Evolutionary conservation across 2,888 invertebrate genomes (phyloP).

Genomic region (Eilema depressum): DNA sequence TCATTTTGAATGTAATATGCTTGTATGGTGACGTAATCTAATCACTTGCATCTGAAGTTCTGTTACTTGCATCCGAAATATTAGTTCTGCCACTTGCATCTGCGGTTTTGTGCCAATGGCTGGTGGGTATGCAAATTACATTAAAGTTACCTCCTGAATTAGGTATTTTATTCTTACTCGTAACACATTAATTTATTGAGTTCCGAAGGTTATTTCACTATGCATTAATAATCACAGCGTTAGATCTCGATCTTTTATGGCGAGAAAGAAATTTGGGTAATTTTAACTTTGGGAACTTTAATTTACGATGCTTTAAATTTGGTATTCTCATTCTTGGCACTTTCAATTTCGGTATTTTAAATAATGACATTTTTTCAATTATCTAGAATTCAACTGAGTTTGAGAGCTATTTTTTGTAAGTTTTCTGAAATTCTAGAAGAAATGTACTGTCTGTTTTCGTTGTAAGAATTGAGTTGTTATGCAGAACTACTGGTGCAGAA

Average conservation of each 20-base stretch:
- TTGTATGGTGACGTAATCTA: neutral
- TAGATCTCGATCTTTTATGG: neutral
- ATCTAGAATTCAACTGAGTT: neutral
- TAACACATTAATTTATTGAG: neutral
- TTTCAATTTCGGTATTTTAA: conserved; percentile 8
- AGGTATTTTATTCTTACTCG: conserved; percentile 1
- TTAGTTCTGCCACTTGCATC: conserved; percentile 3
- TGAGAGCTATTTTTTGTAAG: neutral
- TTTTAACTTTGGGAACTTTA: conserved; percentile 6
- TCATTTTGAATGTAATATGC: neutral
- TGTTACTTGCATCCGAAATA: neutral
- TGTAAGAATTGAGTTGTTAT: neutral
- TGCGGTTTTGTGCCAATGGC: neutral
- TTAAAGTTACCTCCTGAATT: neutral
- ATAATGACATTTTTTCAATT: neutral
- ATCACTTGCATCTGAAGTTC: neutral
- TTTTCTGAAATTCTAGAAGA: neutral
- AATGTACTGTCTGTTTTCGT: neutral
- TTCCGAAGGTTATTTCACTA: neutral
- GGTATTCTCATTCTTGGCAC: neutral
- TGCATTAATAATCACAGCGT: neutral
- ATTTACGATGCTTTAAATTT: conserved; percentile 8
- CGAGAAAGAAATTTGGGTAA: conserved; percentile 5
- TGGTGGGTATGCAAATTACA: neutral
- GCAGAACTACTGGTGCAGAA: neutral